A percentile compares a stretch with the other conserved stretches of the same genome.
These are phyloP conservation scores for Drosophila subpulchrella DNA, from an alignment of 1,140 invertebrate genomes.

Conservation along the genomic window DNA sequence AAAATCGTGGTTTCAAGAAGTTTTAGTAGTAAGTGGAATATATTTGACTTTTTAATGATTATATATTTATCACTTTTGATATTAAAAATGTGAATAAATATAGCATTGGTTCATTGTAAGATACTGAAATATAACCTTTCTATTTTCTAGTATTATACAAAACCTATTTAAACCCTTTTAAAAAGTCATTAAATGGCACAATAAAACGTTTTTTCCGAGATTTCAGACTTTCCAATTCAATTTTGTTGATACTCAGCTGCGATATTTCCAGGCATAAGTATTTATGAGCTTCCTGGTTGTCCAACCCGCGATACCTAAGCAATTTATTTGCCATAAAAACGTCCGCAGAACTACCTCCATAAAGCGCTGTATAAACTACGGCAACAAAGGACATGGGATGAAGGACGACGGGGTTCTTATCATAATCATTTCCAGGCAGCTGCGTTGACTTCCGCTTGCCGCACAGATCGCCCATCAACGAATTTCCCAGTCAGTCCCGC, in stretches of 20 bases:
- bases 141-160: too few relatives aligned
- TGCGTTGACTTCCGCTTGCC: slow-evolving; percentile 70
- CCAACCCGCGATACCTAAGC: slow-evolving; percentile 48
- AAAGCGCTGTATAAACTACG: slow-evolving; percentile 25
- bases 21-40: too few relatives aligned
- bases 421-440: slow-evolving; percentile 80
- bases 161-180: not conserved
- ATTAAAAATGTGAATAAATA: too few relatives aligned
- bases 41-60: not conserved
- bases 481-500: slow-evolving; percentile 4
- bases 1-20: too few relatives aligned
- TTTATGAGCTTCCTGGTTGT: slow-evolving; percentile 34
- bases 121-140: too few relatives aligned
- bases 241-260: not conserved
- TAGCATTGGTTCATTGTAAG: too few relatives aligned
- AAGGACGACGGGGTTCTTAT: slow-evolving; percentile 60
- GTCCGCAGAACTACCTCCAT: slow-evolving; percentile 59
- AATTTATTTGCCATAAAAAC: slow-evolving; percentile 68
- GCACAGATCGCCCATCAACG: slow-evolving; percentile 41
- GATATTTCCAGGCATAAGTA: not conserved
- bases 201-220: slow-evolving; percentile 5
- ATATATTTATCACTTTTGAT: too few relatives aligned
- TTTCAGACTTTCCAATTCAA: slow-evolving; percentile 5
- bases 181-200: not conserved
- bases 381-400: slow-evolving; percentile 40